phyloP scores from a whole-genome alignment of 1,140 invertebrate genomes.

The Coelopa frigida region DNA sequence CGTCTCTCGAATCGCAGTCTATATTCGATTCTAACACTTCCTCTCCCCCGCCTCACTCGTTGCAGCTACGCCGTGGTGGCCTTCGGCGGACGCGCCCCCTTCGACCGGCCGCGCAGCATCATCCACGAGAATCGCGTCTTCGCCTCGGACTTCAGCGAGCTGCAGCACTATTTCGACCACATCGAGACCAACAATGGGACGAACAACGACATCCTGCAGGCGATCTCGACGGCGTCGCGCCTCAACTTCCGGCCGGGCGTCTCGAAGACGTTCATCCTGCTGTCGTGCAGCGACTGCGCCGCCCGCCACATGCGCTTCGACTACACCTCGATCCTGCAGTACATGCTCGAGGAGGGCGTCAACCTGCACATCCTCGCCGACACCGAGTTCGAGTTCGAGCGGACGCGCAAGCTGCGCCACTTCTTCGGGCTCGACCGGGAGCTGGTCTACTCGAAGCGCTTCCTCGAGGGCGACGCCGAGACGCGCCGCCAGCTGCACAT shows the following conservation, averaged over 20 bases:
- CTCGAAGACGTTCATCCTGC: constrained; percentile 72
- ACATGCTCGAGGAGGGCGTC: constrained; percentile 69
- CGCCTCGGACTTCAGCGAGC: constrained; percentile 48
- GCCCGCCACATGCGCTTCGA: constrained; percentile 64
- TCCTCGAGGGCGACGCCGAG: constrained; percentile 59
- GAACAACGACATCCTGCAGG: constrained; percentile 64
- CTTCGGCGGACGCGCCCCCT: constrained; percentile 70
- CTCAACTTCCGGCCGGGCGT: constrained; percentile 77
- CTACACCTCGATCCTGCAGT: constrained; percentile 68
- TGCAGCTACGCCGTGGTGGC: constrained; percentile 68
- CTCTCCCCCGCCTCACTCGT: too few relatives aligned
- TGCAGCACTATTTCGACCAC: constrained; percentile 32
- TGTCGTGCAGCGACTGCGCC: constrained; percentile 73
- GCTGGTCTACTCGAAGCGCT: constrained; percentile 69
- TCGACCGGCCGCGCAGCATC: constrained; percentile 59
- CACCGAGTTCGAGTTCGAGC: constrained; percentile 65
- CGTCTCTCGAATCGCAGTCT: too few relatives aligned
- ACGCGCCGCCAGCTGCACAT: constrained; percentile 64
- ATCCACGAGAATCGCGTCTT: constrained; percentile 63
- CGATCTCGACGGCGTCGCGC: constrained; percentile 64
- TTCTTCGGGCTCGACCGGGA: constrained; percentile 70
- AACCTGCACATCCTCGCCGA: constrained; percentile 78
- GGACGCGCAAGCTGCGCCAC: constrained; percentile 60
- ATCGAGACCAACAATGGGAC: constrained; percentile 49
- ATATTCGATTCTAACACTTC: too few relatives aligned